Evolutionary conservation across 1,140 invertebrate genomes (phyloP).

Genomic region (Sitophilus oryzae): DNA sequence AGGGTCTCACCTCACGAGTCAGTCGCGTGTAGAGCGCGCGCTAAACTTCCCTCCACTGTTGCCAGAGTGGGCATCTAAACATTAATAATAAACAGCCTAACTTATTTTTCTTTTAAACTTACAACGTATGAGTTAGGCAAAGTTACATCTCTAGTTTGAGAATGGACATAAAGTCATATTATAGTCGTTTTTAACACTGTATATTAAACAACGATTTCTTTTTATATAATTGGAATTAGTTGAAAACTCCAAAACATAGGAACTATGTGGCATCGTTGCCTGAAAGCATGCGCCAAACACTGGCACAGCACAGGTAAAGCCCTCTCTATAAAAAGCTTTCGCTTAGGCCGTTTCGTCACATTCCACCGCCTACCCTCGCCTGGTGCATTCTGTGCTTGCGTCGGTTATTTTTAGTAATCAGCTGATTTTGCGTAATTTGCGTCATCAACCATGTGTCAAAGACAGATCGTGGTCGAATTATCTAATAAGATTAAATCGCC

Average conservation of each 20-base stretch:
- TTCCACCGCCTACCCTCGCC: constrained; percentile 1
- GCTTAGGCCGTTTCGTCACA: constrained; percentile 11
- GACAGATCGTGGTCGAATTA: constrained; percentile 22
- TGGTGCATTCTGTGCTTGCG: background rate
- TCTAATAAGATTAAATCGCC: constrained; percentile 21
- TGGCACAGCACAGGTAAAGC: constrained; percentile 25
- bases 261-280: constrained; percentile 11
- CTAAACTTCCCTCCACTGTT: constrained; percentile 10
- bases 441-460: constrained; percentile 28
- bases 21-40: constrained; percentile 30
- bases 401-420: constrained; percentile 7
- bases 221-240: too few relatives aligned
- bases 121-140: too few relatives aligned
- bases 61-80: background rate
- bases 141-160: too few relatives aligned
- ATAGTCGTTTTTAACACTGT: too few relatives aligned
- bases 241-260: too few relatives aligned
- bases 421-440: constrained; percentile 11
- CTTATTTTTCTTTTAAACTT: background rate
- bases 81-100: background rate
- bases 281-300: constrained; percentile 20
- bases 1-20: constrained; percentile 20
- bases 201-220: too few relatives aligned
- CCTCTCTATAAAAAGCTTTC: constrained; percentile 21
- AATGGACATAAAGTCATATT: too few relatives aligned